Conservation (phyloP, 2,113 vertebrate species). For the Coreoperca whiteheadi region DNA sequence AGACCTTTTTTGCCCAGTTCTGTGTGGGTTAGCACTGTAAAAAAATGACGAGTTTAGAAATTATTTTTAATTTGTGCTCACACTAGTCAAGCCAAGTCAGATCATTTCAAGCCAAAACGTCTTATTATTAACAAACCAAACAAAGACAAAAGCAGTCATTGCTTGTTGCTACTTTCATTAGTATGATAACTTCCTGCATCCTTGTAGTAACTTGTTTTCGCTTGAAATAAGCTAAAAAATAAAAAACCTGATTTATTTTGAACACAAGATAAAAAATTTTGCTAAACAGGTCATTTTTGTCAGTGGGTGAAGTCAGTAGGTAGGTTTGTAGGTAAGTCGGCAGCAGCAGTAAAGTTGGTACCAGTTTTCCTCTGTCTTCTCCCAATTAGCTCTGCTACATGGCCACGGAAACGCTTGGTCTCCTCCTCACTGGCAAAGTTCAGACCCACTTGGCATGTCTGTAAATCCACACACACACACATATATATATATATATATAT, state of each 20-base stretch:
- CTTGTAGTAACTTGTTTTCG: not conserved
- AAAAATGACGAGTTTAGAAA: conserved; percentile 52
- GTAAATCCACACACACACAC: conserved; percentile 36
- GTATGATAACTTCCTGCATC: not conserved
- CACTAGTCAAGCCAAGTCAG: not conserved
- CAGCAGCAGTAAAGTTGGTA: conserved; percentile 63
- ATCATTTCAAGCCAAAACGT: not conserved
- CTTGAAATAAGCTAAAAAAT: not conserved
- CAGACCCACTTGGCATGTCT: conserved; percentile 95
- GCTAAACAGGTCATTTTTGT: conserved; percentile 45
- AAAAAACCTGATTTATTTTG: not conserved
- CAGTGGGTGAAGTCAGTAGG: conserved; percentile 2
- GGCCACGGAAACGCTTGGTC: conserved; percentile 89
- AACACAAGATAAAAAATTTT: conserved; percentile 31
- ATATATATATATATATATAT: too few relatives aligned
- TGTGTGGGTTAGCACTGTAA: not conserved
- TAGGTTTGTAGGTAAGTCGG: not conserved
- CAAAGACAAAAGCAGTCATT: not conserved
- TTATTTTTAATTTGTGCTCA: conserved; percentile 10
- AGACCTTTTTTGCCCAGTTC: conserved; percentile 28
- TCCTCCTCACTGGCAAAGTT: conserved; percentile 98
- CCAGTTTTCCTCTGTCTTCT: conserved; percentile 92
- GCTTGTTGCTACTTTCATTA: not conserved
- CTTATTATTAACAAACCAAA: not conserved
- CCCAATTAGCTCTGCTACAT: conserved; percentile 85